Evolutionary conservation across 2,113 vertebrate species (phyloP).

Genomic region (Sylvietta virens): DNA sequence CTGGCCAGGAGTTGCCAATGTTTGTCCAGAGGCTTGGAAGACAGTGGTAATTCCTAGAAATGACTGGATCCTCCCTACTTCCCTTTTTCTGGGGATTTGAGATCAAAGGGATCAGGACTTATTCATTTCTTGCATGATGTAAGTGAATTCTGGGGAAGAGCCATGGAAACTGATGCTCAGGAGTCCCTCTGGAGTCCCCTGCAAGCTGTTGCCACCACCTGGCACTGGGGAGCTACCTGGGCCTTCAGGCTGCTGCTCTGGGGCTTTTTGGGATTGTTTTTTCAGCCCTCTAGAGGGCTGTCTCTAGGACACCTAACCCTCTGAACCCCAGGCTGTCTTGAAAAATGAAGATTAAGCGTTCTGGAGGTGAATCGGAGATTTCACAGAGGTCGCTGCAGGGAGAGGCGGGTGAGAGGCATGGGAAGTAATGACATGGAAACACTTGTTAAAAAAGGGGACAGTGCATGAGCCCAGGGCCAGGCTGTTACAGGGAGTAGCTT

Average conservation of each 20-base stretch:
- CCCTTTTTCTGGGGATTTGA: not conserved
- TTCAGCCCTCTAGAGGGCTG: not conserved
- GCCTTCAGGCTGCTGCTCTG: not conserved
- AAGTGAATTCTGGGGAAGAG: not conserved
- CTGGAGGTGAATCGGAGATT: not conserved
- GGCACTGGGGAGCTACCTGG: not conserved
- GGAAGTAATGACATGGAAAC: not conserved
- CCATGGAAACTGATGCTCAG: not conserved
- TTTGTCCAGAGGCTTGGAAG: not conserved
- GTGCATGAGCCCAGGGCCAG: not conserved
- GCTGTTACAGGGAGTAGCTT: not conserved
- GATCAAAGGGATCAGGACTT: not conserved
- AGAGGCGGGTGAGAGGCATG: not conserved
- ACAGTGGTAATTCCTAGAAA: not conserved
- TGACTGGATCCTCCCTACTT: not conserved
- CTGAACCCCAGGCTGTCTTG: not conserved
- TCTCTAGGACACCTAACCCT: not conserved
- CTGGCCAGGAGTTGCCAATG: not conserved
- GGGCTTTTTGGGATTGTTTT: not conserved
- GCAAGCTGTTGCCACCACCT: not conserved
- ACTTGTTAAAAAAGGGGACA: not conserved
- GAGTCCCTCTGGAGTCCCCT: not conserved
- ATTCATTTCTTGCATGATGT: not conserved
- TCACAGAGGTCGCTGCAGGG: not conserved
- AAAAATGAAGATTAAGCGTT: not conserved